A percentile compares a stretch with the other conserved stretches of the same genome.
phyloP scores from a whole-genome alignment of 2,113 vertebrate species.

The Chaenocephalus aceratus region DNA sequence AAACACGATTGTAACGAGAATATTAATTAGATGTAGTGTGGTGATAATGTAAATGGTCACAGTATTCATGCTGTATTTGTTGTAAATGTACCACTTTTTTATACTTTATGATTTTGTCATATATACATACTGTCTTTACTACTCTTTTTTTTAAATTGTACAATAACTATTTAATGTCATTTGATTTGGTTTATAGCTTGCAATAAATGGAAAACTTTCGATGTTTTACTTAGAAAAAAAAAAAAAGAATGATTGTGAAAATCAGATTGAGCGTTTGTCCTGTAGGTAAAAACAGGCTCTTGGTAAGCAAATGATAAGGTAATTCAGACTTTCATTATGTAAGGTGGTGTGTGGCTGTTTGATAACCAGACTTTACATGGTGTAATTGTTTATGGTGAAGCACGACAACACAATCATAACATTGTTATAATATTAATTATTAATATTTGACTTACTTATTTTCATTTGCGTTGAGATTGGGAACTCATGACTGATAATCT shows the following conservation, averaged over 20 bases:
- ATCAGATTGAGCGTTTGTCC: too few species aligned
- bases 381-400: neutral
- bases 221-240: neutral
- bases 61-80: neutral
- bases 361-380: too few species aligned
- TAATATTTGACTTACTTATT: neutral
- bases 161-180: neutral
- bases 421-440: too few species aligned
- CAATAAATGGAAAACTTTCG: too few species aligned
- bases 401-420: neutral
- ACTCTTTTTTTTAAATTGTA: neutral
- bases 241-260: neutral
- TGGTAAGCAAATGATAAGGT: neutral
- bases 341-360: neutral
- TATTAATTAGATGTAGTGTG: slow-evolving; percentile 2
- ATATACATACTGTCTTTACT: neutral
- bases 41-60: slow-evolving; percentile 8
- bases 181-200: neutral
- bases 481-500: neutral
- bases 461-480: neutral
- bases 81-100: neutral
- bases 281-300: neutral
- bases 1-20: neutral
- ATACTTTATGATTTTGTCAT: slow-evolving; percentile 9
- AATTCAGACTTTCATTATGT: neutral